Evolutionary conservation across 2,113 vertebrate species (phyloP).

Genomic region (Prionailurus viverrinus): DNA sequence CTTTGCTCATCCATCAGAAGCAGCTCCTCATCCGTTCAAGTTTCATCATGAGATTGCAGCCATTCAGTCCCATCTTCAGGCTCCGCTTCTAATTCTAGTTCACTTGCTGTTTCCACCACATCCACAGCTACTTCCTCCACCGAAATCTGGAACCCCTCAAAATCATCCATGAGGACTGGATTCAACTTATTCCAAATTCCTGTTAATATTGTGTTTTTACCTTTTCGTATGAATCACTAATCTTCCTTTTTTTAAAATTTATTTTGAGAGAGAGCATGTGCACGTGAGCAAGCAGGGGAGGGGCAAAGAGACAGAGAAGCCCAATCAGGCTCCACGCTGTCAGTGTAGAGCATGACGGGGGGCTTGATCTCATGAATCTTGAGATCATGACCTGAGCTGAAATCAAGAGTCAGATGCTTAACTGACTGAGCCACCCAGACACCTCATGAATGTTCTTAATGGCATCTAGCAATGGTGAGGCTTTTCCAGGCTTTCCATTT

Average conservation of each 20-base stretch:
- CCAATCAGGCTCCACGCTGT: too few species aligned
- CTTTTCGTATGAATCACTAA: not conserved
- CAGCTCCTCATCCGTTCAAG: not conserved
- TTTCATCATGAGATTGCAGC: not conserved
- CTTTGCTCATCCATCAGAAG: not conserved
- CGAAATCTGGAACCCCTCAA: not conserved
- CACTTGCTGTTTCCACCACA: not conserved
- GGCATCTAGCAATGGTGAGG: not conserved
- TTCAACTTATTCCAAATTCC: not conserved
- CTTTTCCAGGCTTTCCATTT: not conserved
- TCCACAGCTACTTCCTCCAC: not conserved
- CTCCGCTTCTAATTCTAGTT: not conserved
- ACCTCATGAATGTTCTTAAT: not conserved
- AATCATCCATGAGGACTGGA: not conserved
- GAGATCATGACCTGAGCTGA: too few species aligned
- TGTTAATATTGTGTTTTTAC: not conserved
- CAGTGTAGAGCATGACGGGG: too few species aligned
- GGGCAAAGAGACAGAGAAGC: too few species aligned
- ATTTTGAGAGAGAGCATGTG: too few species aligned
- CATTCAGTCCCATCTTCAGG: not conserved
- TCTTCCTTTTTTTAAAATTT: not conserved
- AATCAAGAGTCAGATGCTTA: too few species aligned
- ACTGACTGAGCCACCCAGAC: too few species aligned
- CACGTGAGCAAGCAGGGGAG: too few species aligned
- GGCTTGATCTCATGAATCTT: too few species aligned